phyloP scores from a whole-genome alignment of 1,140 invertebrate species.

The Helicoverpa armigera region DNA sequence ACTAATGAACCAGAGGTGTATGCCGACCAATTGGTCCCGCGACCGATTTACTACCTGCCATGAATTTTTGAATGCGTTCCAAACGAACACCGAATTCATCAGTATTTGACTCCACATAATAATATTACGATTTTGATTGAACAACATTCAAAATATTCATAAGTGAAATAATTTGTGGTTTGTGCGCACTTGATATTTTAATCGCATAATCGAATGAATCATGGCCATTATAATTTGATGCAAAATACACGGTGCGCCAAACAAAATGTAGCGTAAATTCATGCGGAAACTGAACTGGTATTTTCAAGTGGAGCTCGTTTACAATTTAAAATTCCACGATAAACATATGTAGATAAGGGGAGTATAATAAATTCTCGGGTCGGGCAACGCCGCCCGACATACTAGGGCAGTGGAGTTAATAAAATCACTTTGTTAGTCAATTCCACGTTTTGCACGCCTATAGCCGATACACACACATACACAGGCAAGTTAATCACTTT shows the following conservation, averaged over 20 bases:
- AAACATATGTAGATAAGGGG: slow-evolving; percentile 79
- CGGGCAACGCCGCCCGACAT: slow-evolving; percentile 53
- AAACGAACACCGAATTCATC: slow-evolving; percentile 9
- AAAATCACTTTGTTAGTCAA: slow-evolving; percentile 72
- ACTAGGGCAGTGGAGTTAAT: slow-evolving; percentile 62
- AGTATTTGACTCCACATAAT: neutral
- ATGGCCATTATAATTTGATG: slow-evolving; percentile 38
- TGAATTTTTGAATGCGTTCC: slow-evolving; percentile 30
- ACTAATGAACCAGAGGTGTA: slow-evolving; percentile 30
- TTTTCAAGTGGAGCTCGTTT: slow-evolving; percentile 72
- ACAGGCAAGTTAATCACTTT: slow-evolving; percentile 20
- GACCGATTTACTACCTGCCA: slow-evolving; percentile 27
- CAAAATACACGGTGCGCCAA: slow-evolving; percentile 50
- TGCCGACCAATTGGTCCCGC: slow-evolving; percentile 30
- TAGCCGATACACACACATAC: slow-evolving; percentile 37
- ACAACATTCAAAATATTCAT: slow-evolving; percentile 21
- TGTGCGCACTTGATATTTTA: slow-evolving; percentile 20
- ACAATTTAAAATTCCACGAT: slow-evolving; percentile 81
- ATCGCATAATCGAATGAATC: slow-evolving; percentile 36
- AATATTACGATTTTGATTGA: slow-evolving; percentile 20
- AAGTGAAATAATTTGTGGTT: slow-evolving; percentile 26
- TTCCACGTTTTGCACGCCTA: slow-evolving; percentile 54
- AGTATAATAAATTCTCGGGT: slow-evolving; percentile 73
- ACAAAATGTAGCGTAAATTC: slow-evolving; percentile 57
- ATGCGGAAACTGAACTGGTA: slow-evolving; percentile 56